Evolutionary conservation across 2,113 vertebrate genomes (phyloP).

Genomic region (Pterocles burchelli): DNA sequence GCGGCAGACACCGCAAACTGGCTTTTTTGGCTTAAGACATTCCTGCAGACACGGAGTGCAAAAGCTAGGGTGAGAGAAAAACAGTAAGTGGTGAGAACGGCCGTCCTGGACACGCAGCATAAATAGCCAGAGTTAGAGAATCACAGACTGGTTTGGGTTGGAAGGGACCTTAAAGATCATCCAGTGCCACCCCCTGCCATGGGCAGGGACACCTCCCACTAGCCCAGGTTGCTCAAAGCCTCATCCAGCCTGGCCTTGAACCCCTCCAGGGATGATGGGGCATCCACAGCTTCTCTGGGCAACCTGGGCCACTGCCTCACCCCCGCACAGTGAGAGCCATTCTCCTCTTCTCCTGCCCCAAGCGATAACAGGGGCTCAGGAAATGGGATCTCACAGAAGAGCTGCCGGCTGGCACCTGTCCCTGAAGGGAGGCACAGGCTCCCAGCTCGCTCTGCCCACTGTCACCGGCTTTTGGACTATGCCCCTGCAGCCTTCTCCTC

Average conservation of each 20-base stretch:
- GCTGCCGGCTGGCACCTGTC: not conserved
- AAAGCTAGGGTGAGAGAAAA: constrained; percentile 78
- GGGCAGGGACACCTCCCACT: too few species aligned
- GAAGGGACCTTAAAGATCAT: too few species aligned
- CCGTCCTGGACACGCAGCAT: too few species aligned
- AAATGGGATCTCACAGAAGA: accelerated
- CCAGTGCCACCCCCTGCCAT: not conserved
- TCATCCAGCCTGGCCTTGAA: too few species aligned
- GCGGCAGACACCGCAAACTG: constrained; percentile 94
- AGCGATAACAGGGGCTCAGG: accelerated
- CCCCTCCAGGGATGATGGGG: too few species aligned
- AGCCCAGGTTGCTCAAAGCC: too few species aligned
- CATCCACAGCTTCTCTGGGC: too few species aligned
- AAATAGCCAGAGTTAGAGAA: not conserved
- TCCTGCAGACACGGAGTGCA: constrained; percentile 93
- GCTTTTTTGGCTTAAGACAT: constrained; percentile 92
- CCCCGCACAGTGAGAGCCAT: too few species aligned
- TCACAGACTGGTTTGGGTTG: too few species aligned
- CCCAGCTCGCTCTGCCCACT: accelerated
- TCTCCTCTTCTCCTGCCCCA: not conserved
- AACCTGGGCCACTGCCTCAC: too few species aligned
- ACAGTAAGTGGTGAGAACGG: not conserved
- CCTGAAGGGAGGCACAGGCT: accelerated
- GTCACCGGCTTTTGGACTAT: accelerated
- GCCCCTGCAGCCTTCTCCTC: accelerated